Conservation (phyloP, 2,888 invertebrate genomes). For the Drosophila bunnanda region DNA sequence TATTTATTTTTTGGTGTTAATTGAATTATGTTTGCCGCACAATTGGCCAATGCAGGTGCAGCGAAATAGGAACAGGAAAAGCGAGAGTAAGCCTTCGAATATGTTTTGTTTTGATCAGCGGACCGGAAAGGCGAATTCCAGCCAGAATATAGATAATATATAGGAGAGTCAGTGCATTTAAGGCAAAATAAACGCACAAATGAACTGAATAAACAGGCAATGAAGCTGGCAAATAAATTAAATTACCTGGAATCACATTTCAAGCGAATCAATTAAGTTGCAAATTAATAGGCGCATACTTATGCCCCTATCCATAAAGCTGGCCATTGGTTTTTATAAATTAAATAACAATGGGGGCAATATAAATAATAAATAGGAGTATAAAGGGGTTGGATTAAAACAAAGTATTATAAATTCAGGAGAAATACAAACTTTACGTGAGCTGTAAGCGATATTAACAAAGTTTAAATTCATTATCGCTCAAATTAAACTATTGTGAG, state of each 20-base stretch:
- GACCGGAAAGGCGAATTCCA: conserved; percentile 12
- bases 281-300: conserved; percentile 14
- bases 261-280: conserved; percentile 36
- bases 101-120: conserved; percentile 10
- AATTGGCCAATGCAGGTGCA: conserved; percentile 59
- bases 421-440: background rate
- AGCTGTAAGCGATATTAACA: background rate
- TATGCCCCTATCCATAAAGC: background rate
- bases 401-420: background rate
- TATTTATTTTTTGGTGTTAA: conserved; percentile 62
- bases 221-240: conserved; percentile 19
- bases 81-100: conserved; percentile 9
- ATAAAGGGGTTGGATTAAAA: background rate
- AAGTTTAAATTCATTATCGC: background rate
- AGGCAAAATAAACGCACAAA: conserved; percentile 18
- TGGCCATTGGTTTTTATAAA: conserved; percentile 4
- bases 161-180: conserved; percentile 3
- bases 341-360: conserved; percentile 6
- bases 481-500: background rate
- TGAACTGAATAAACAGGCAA: conserved; percentile 25
- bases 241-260: conserved; percentile 41
- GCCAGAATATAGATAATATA: conserved; percentile 4
- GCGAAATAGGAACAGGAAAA: conserved; percentile 5
- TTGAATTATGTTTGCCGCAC: conserved; percentile 77
- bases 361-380: conserved; percentile 4